Base-by-base conservation (phyloP, 2,113 vertebrate genomes). In the Hipposideros armiger region DNA sequence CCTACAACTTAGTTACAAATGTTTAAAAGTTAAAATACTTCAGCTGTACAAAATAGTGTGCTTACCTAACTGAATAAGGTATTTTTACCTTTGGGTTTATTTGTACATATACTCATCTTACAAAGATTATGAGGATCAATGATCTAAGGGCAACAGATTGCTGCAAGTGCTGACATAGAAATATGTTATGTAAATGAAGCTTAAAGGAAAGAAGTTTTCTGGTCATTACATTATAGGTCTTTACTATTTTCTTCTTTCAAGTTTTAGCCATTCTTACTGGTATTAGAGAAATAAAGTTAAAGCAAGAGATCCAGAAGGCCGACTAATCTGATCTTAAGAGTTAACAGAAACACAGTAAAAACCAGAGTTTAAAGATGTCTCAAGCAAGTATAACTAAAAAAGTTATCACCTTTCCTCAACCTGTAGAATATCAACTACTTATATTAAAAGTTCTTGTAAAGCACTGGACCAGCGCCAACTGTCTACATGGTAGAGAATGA, bases 121-220 rank as follows among this genome's bases (percentile, higher is more conserved):
- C 42, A 87, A 87, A 93, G 87, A 92, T 73, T 92, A 94, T 13
- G 32, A 14, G 64, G 47, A 90, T 85, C 60, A 92, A 54, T 76
- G 42, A 93, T 42, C 60, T 96, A 90, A 92, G 66, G 67, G 87
- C 78, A 87, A 96, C 40, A 97, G 77, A 97, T 11, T 74, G 64
- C 20, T 86, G 3, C n/a, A 96, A 95, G 52, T 81, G 86, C 42
- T 89, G 36, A 92, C 77, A 93, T 96, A 95, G 73, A 91, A 87
- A 30, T 96, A 20, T 83, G 56, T 85, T 95, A 85, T 74, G 1
- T 92, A 96, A 95, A 97, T 70, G 95, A 95, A 97, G 90, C 54
- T 94, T 84, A 73, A 76, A 76, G 28, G 54, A 26, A 95, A 97
- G 13, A 84, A 95, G 52, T 28, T 97, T 85, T 96, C 93, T 73